Conservation (phyloP, 1,140 invertebrate genomes). For the Cyphomyrmex costatus region DNA sequence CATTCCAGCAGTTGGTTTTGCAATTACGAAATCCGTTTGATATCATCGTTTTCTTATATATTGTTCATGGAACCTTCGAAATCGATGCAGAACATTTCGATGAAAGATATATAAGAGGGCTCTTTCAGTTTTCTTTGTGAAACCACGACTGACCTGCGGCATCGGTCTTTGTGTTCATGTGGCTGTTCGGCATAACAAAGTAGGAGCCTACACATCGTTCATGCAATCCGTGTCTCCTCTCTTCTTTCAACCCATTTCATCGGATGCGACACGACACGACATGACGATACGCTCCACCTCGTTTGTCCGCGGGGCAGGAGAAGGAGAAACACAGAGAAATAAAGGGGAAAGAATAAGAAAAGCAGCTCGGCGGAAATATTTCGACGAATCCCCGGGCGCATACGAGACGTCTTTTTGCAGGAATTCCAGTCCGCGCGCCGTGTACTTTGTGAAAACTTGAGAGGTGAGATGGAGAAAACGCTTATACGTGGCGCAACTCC, state of each 20-base stretch:
- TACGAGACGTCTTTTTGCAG: slow-evolving; percentile 70
- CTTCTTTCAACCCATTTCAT: slow-evolving; percentile 57
- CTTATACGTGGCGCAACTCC: slow-evolving; percentile 55
- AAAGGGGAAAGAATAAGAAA: slow-evolving; percentile 23
- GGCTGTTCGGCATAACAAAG: slow-evolving; percentile 28
- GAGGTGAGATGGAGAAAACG: slow-evolving; percentile 60
- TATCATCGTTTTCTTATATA: slow-evolving; percentile 50
- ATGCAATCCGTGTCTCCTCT: slow-evolving; percentile 8
- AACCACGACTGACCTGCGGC: slow-evolving; percentile 65
- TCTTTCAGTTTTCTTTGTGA: slow-evolving; percentile 64
- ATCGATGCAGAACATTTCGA: neutral
- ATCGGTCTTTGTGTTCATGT: slow-evolving; percentile 22
- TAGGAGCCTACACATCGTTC: slow-evolving; percentile 26
- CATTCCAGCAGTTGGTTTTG: neutral
- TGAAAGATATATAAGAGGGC: neutral
- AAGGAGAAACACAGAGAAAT: neutral
- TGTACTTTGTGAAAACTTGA: slow-evolving; percentile 66
- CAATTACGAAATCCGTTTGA: slow-evolving; percentile 74
- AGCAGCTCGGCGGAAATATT: slow-evolving; percentile 72
- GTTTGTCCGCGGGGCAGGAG: slow-evolving; percentile 52
- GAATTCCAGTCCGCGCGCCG: slow-evolving; percentile 66
- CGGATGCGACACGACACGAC: slow-evolving; percentile 1
- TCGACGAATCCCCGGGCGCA: slow-evolving; percentile 73
- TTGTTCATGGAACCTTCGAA: slow-evolving; percentile 30
- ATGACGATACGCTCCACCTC: slow-evolving; percentile 13